Percentiles rank a stretch among this genome's conserved stretches.
These are phyloP conservation scores for Pseudococcus viburni DNA, from an alignment of 2,888 invertebrate species.

Conservation along the genomic window DNA sequence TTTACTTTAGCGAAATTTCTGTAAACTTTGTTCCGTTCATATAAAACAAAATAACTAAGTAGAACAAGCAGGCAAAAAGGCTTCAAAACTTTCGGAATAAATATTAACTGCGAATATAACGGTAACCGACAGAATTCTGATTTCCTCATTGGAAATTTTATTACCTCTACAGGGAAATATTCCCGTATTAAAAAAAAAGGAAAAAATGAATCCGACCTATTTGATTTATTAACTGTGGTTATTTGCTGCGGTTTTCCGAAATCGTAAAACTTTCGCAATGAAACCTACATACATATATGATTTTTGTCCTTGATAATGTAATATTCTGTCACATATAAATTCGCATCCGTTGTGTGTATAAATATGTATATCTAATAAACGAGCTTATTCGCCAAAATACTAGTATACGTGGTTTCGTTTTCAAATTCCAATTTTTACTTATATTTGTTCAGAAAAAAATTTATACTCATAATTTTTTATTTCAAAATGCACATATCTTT, in stretches of 20 bases:
- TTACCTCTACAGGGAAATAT: conserved; percentile 49
- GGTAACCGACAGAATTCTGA: conserved; percentile 56
- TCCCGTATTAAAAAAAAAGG: conserved; percentile 1
- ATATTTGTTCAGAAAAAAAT: not conserved
- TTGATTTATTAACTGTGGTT: conserved; percentile 49
- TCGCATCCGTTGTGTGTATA: not conserved
- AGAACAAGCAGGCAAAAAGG: conserved; percentile 45
- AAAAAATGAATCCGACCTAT: conserved; percentile 19
- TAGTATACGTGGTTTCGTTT: not conserved
- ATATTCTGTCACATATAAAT: not conserved
- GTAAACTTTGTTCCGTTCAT: conserved; percentile 52
- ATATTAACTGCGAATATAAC: conserved; percentile 55
- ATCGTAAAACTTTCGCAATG: conserved; percentile 50
- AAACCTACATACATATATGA: not conserved
- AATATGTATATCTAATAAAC: not conserved
- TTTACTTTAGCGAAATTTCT: conserved; percentile 49
- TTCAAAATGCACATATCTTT: too few species aligned
- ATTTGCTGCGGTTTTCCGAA: conserved; percentile 46
- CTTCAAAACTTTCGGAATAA: conserved; percentile 56
- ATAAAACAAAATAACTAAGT: conserved; percentile 49
- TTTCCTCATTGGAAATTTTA: conserved; percentile 55
- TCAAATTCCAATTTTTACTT: not conserved
- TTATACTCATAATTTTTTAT: too few species aligned
- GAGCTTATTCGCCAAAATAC: not conserved
- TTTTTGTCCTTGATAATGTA: conserved; percentile 42